Evolutionary conservation across 2,888 invertebrate species (phyloP).

Genomic region (Epistrophe eligans): DNA sequence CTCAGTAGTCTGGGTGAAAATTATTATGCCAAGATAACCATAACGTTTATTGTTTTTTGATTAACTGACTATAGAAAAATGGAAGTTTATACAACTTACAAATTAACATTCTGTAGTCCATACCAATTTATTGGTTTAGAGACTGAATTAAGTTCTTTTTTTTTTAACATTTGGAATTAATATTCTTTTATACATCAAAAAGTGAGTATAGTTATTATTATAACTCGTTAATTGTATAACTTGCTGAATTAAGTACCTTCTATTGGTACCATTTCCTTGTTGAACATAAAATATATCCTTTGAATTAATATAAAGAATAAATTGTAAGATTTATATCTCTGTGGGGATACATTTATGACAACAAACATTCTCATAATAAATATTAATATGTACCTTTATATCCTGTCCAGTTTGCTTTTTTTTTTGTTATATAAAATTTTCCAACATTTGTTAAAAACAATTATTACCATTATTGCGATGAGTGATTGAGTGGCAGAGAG

Average conservation of each 20-base stretch:
- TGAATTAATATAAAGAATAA: constrained; percentile 13
- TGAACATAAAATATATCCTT: neutral
- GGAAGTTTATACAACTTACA: too few species aligned
- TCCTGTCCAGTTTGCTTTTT: constrained; percentile 2
- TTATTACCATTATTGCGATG: neutral
- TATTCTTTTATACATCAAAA: neutral
- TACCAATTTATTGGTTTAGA: too few species aligned
- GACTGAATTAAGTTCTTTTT: too few species aligned
- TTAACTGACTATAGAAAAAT: too few species aligned
- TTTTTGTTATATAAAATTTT: neutral
- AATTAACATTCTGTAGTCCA: too few species aligned
- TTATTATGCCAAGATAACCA: too few species aligned
- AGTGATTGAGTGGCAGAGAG: constrained; percentile 23
- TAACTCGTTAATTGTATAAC: constrained; percentile 1
- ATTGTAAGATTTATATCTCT: constrained; percentile 25
- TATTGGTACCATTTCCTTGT: neutral
- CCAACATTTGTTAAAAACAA: neutral
- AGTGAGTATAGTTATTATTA: neutral
- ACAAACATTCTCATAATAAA: constrained; percentile 45
- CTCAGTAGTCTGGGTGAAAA: too few species aligned
- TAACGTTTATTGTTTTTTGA: too few species aligned
- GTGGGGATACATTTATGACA: constrained; percentile 17
- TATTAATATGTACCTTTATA: constrained; percentile 39
- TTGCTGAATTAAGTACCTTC: neutral
- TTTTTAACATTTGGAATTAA: too few species aligned